Conservation (phyloP, 2,888 invertebrate species). For the Trichacis sp. region DNA sequence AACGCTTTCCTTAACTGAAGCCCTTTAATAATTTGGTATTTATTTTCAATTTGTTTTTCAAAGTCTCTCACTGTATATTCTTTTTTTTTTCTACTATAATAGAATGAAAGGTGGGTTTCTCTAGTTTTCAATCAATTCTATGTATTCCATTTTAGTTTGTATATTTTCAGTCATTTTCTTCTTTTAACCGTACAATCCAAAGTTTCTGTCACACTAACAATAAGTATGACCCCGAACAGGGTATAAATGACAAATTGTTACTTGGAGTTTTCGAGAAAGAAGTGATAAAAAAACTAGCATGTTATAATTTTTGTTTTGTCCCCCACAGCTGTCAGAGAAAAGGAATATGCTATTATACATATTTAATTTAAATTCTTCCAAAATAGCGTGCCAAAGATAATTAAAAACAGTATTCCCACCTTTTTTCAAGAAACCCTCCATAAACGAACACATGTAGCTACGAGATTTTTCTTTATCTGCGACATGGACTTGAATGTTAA, state of each 20-base stretch:
- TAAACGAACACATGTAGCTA: constrained; percentile 8
- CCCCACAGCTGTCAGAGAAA: constrained; percentile 1
- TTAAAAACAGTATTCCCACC: constrained; percentile 15
- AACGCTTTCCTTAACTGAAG: too few relatives aligned
- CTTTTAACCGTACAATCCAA: neutral
- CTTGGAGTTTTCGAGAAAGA: neutral
- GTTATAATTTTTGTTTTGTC: neutral
- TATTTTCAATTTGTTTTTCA: too few relatives aligned
- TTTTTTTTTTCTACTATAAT: too few relatives aligned
- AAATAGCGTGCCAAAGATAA: neutral
- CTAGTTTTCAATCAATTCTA: neutral
- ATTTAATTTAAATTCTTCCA: neutral
- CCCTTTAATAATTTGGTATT: too few relatives aligned
- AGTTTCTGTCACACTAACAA: neutral
- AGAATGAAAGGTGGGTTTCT: too few relatives aligned
- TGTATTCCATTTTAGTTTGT: neutral
- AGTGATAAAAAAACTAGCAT: constrained; percentile 5
- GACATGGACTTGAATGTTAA: constrained; percentile 6
- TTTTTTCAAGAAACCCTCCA: constrained; percentile 12
- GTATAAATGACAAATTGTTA: constrained; percentile 4
- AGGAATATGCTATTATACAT: neutral
- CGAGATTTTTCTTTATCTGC: neutral
- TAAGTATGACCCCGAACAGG: too few relatives aligned
- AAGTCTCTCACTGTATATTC: too few relatives aligned
- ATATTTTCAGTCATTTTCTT: constrained; percentile 8